Percentiles rank a stretch among this genome's conserved stretches.
These are phyloP conservation scores for Pedionomus torquatus DNA, from an alignment of 2,113 vertebrate genomes.

Conservation along the genomic window DNA sequence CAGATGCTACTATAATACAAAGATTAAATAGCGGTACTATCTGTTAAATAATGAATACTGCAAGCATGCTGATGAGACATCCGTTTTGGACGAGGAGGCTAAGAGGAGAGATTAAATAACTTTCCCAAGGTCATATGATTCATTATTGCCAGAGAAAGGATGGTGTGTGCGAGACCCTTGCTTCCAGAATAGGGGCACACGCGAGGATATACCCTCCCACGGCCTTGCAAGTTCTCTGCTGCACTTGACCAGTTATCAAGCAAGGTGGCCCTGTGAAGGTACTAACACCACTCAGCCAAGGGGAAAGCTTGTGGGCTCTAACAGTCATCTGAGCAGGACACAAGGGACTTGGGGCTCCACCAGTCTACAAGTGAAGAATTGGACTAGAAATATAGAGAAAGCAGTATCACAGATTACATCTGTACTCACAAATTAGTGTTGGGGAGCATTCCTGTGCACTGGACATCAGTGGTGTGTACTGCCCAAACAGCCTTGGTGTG, in stretches of 20 bases:
- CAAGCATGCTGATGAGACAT: neutral
- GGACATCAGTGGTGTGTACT: rapidly evolving
- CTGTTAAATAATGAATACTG: constrained; percentile 19
- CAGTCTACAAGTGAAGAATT: neutral
- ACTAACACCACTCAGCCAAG: neutral
- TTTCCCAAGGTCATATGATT: neutral
- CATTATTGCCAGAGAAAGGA: neutral
- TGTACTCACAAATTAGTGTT: neutral
- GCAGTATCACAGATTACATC: neutral
- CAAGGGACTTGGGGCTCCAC: neutral
- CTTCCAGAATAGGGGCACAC: neutral
- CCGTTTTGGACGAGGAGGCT: neutral
- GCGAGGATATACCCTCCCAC: rapidly evolving
- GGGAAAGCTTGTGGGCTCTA: neutral
- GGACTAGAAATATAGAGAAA: neutral
- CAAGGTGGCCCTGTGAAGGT: rapidly evolving
- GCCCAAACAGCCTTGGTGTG: rapidly evolving
- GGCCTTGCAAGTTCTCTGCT: neutral
- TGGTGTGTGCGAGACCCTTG: rapidly evolving
- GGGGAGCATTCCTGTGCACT: neutral
- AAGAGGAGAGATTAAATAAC: neutral
- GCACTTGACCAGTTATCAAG: neutral
- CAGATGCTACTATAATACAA: constrained; percentile 7
- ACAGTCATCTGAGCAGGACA: neutral
- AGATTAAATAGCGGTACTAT: constrained; percentile 6